Evolutionary conservation across 2,797 vertebrate genomes (phyloP), one percentile per base, ranked within the genome.

Genomic region (Acanthurus lineatus): DNA sequence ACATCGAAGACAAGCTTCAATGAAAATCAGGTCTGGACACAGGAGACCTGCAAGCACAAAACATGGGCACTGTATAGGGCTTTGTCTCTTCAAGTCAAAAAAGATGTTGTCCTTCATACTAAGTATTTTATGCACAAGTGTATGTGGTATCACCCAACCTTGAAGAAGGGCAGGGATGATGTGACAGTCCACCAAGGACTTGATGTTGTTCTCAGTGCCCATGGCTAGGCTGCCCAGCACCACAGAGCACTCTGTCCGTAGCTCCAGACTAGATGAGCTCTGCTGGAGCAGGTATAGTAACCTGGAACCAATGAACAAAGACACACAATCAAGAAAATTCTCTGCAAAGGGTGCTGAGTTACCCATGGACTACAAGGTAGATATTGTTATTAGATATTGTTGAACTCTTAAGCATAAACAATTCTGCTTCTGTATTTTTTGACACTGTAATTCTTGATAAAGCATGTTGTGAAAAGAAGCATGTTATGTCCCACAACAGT

Each of bases 181-280:
- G 94, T 99, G 98, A 92, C 98, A 99, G 95, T 99, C 98, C 92
- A 99, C 95, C 56, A 99, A 95, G 92, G 98, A 99, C 95, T 99
- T 99, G 91, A 99, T 98, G 91, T 99, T 99, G 93, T 99, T 99
- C 93, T 99, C 97, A 0, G 98, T 99, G 84, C 98, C 98, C 98
- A 99, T 99, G 66, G 98, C 97, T 38, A 99, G 95, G 91, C 98
- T 99, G 92, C 98, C 98, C 25, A 99, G 93, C 57, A 99, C 98
- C 87, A 99, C 97, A 0, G 98, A 97, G 47, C 98, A 99, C 89
- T 99, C 98, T 0, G 97, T 97, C 92, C 96, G 96, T 85, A 99
- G 92, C 88, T 98, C 97, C 28, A 96, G 95, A 88, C 95, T 98
- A 73, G 98, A 99, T 1, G 94, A 95, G 92, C 96, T 96, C 96